Percentiles rank a stretch among this genome's conserved stretches.
Conservation (phyloP, 2,888 invertebrate species). For the Homarus gammarus region DNA sequence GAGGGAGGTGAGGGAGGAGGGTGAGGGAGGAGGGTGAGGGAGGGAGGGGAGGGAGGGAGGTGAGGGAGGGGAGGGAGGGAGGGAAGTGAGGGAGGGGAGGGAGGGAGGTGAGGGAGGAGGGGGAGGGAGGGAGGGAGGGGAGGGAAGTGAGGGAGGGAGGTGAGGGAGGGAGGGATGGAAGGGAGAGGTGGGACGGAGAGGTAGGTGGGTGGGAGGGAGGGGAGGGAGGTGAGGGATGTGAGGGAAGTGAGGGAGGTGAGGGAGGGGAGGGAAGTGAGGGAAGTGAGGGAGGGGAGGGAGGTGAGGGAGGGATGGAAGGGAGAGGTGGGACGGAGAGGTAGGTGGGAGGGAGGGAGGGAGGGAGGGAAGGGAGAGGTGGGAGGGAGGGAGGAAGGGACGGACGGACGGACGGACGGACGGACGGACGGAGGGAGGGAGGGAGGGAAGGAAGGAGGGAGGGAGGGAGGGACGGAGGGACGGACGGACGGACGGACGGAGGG, state of each 20-base stretch:
- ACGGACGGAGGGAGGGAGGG: slow-evolving; percentile 2
- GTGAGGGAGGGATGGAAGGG: too few relatives aligned
- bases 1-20: not conserved
- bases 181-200: too few relatives aligned
- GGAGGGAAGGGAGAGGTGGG: not conserved
- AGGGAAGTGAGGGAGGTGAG: too few relatives aligned
- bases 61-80: not conserved
- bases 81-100: not conserved
- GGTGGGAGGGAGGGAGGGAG: not conserved
- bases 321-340: too few relatives aligned
- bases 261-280: too few relatives aligned
- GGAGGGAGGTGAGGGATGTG: too few relatives aligned
- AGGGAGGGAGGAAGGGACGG: not conserved
- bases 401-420: slow-evolving; percentile 9
- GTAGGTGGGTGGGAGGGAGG: too few relatives aligned
- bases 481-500: not conserved
- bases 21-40: too few relatives aligned
- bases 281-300: too few relatives aligned
- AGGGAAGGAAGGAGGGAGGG: not conserved
- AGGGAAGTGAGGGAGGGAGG: too few relatives aligned
- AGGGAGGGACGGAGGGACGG: not conserved
- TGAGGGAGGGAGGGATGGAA: too few relatives aligned
- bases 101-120: not conserved
- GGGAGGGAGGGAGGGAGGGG: not conserved
- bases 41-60: not conserved